Base-by-base conservation (phyloP, 2,797 vertebrate species). In the Catamblyrhynchus diadema region DNA sequence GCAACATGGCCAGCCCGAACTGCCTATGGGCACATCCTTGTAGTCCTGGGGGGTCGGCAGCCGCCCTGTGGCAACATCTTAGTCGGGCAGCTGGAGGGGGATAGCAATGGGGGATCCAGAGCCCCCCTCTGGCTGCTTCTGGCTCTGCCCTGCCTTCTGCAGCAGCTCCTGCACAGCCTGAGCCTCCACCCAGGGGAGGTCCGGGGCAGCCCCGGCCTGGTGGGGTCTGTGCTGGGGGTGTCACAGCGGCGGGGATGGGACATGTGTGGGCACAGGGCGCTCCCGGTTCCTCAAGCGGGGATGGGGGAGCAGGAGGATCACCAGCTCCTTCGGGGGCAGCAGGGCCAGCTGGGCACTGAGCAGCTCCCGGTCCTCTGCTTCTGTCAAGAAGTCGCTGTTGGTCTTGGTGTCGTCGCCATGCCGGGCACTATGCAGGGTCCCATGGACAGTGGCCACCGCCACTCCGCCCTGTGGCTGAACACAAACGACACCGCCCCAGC, bases 211-310 rank as follows among this genome's bases (percentile, higher is more conserved):
- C 30, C 9, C 2, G 2, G 32, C 32, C 13, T 1, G 17, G 22
- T 2, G 15, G 14, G 19, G 3, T 14, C 30, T n/a, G 19, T 27
- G 23, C 3, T 6, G 28, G 18, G 22, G 33, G 11, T 32, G 23
- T 12, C 28, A 13, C n/a, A 8, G 33, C 0, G 1, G 50, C 3
- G 1, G 27, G 21, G 22, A 8, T 0, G 3, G 44, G 18, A 32
- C 1, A 5, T 7, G 10, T 16, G 14, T 32, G 6, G 17, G 10
- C 0, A 1, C 5, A 1, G 28, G 64, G 12, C 3, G 1, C 35
- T 41, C 44, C 2, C 4, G 23, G 44, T 20, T 69, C 24, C 53
- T 48, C 35, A 27, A 23, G 53, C 2, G 4, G 15, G 14, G 35
- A 27, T 44, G 20, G 23, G 35, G 44, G 13, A 48, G 8, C 30